Base-by-base conservation (phyloP, 2,888 invertebrate genomes). In the Aricia artaxerxes region DNA sequence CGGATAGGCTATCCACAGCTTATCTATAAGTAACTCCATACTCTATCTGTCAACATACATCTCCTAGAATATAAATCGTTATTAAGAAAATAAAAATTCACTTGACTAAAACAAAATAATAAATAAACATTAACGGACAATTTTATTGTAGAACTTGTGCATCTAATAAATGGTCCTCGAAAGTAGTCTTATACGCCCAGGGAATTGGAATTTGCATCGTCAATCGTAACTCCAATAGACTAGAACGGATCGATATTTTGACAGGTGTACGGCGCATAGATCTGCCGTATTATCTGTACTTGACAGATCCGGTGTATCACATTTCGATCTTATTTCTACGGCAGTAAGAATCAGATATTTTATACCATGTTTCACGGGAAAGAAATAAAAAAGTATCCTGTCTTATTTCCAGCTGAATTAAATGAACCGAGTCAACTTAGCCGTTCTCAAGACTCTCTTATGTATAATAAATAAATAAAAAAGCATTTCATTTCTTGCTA, bases 121-220 rank as follows among this genome's bases (percentile, higher is more conserved):
- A 69, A 69, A 69, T 38, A 69, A 2, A 69, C 31, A 64, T 64
- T 64, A 38, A 69, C 13, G 1, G 13, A 69, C 35, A 69, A 69
- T 35, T 38, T 38, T 35, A 69, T 6, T 69, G 69, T 69, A 38
- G 13, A 38, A 69, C 4, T 69, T 69, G 69, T 69, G 69, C 69
- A 69, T 69, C 69, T 69, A 69, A 69, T 69, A 69, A 69, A 69
- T 69, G 69, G 69, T 69, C 35, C 69, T 24, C 49, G 53, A 76
- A 35, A 13, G 35, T 49, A 31, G 57, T 53, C 76, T 76, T 57
- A 31, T 57, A 53, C 76, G 49, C 57, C 24, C 49, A 13, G 76
- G 53, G 49, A 76, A 76, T 76, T 76, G 49, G 76, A 76, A 76
- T 76, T 76, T 76, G 76, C 76, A 76, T 76, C 69, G 69, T 69